Evolutionary conservation across 2,888 invertebrate genomes (phyloP), one percentile per base, ranked within the genome.

Genomic region (Seira ritae): DNA sequence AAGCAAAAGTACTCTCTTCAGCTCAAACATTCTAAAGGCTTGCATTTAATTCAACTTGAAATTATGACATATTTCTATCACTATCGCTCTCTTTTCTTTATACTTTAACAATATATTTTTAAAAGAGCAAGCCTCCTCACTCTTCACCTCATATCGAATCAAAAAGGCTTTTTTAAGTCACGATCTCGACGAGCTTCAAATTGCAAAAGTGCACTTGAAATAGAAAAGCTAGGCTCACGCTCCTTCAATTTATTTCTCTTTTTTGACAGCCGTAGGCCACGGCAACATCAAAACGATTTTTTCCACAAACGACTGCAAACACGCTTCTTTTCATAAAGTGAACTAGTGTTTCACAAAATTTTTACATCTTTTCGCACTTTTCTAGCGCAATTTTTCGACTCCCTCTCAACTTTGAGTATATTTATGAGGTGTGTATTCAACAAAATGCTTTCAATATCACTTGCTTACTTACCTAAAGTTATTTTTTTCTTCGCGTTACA

Each of bases 211-310:
- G 50, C 50, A 50, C 50, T 50, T 50, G 50, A 50, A 50, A 50
- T n/a, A 50, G 12, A 50, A 50, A 50, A 50, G 50, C 50, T 50
- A 3, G 3, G 50, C 50, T 50, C 50, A 50, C 50, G 50, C 50
- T 50, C 12, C 50, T 50, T 8, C 3, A 50, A n/a, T 15, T 8
- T 50, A 50, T 50, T 50, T 50, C 50, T 50, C 12, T 31, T 31
- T 31, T 50, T 50, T 50, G 50, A 50, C 50, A 50, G 50, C 50
- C 50, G 50, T 50, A 50, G 50, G 50, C 50, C 50, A 50, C 31
- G 31, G 31, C 31, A 31, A 31, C 31, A 31, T 31, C 31, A 31
- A 31, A 31, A 31, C 31, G 31, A 31, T 31, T 31, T 31, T 50
- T 50, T n/a, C 15, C 17, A 3, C 15, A 50, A 50, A 50, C 31